A percentile compares a stretch with the other conserved stretches of the same genome.
phyloP scores from a whole-genome alignment of 2,888 invertebrate species.

The Sphaerophoria taeniata region DNA sequence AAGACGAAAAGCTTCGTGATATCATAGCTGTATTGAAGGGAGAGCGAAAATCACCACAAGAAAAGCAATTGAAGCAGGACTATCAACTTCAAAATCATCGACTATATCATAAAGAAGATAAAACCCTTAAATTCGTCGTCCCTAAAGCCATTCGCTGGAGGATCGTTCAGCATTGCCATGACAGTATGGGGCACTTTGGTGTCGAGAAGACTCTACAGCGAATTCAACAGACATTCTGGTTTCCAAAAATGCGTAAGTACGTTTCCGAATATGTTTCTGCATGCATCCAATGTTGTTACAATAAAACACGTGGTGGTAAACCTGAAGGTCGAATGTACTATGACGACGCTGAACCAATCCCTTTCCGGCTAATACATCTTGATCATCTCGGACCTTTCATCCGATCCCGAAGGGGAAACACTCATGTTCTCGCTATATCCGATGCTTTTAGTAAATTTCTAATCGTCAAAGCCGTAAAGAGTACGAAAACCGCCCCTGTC shows the following conservation, averaged over 20 bases:
- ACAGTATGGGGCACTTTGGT: constrained; percentile 68
- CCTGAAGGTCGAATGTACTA: constrained; percentile 4
- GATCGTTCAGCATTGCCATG: constrained; percentile 65
- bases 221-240: constrained; percentile 64
- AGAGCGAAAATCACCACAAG: constrained; percentile 34
- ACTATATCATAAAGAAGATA: constrained; percentile 37
- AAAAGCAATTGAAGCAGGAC: constrained; percentile 50
- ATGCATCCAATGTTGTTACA: constrained; percentile 53
- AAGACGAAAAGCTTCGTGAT: constrained; percentile 47
- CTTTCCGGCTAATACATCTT: constrained; percentile 67
- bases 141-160: constrained; percentile 62
- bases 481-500: no score
- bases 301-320: constrained; percentile 11
- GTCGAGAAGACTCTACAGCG: constrained; percentile 67
- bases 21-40: constrained; percentile 49
- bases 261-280: constrained; percentile 33
- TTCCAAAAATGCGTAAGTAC: constrained; percentile 55
- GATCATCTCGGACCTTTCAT: constrained; percentile 71
- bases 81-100: constrained; percentile 54
- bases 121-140: constrained; percentile 49
- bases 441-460: no score
- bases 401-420: constrained; percentile 26
- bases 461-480: no score
- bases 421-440: no score
- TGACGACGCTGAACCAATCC: constrained; percentile 60